Base-by-base conservation (phyloP, 2,888 invertebrate genomes). In the Clunio marinus region DNA sequence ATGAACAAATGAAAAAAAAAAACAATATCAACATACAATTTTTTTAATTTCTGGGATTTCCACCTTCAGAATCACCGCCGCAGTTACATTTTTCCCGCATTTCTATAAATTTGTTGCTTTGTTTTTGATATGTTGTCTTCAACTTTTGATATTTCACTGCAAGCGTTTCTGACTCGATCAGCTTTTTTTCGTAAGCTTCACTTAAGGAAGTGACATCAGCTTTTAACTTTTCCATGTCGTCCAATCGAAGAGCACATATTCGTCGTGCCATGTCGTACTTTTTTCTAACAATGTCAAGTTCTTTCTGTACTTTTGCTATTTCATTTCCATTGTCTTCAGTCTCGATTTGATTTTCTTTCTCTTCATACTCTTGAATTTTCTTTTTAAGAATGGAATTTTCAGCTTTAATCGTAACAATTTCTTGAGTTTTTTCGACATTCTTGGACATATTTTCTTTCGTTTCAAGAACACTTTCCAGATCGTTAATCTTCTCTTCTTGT, bases 181-280 rank as follows among this genome's bases (percentile, higher is more conserved):
- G 4, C 20, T 60, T 22, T 2, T 10, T 13, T 20, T 60, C 27
- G 2, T n/a, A n/a, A n/a, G n/a, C n/a, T n/a, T n/a, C n/a, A n/a
- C n/a, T n/a, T n/a, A n/a, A n/a, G n/a, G n/a, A n/a, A n/a, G 1
- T 17, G 2, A 35, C 8, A 8, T 32, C 60, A 5, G 32, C 60
- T 22, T 35, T 60, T 2, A 60, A 17, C 25, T 60, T 7, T 5
- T 10, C 15, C 7, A 37, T 35, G 35, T 60, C 35, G 10, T 66
- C 66, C 7, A 22, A 1, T 3, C 66, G 28, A 1, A 66, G 27
- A 35, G 51, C 55, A 15, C 66, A 66, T 8, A 66, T 35, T 1
- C 55, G 17, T 15, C 46, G 46, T 17, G 66, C 24, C 20, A 22
- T 51, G n/a, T 66, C 55, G 20, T 66, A 66, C 15, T 66, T 66